Conservation (phyloP, 1,140 invertebrate genomes). For the Laupala kohalensis region DNA sequence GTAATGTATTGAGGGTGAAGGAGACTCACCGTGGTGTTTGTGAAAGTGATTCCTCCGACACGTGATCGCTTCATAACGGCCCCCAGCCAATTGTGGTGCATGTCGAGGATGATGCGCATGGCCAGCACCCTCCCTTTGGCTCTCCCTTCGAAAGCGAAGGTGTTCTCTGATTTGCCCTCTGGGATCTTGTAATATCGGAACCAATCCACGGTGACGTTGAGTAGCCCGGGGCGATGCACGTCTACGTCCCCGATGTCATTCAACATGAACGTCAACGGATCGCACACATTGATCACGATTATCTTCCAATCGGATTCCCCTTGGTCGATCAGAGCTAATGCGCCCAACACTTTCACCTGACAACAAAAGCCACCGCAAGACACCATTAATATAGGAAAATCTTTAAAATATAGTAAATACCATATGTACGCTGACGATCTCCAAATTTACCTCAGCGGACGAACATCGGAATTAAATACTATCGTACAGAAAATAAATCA, state of each 20-base stretch:
- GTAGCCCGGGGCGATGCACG: not conserved
- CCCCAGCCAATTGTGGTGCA: not conserved
- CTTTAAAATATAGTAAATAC: too few species aligned
- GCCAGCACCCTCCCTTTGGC: not conserved
- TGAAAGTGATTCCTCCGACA: not conserved
- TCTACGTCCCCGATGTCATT: not conserved
- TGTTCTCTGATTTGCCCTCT: not conserved
- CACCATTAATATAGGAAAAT: too few species aligned
- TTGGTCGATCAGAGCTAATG: conserved; percentile 13
- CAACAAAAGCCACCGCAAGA: too few species aligned
- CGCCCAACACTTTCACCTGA: not conserved
- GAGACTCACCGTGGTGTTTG: not conserved
- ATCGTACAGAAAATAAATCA: too few species aligned
- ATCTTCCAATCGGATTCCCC: conserved; percentile 59
- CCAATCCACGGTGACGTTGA: not conserved
- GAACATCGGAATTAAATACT: too few species aligned
- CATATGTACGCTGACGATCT: too few species aligned
- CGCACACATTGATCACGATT: conserved; percentile 45
- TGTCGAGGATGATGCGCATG: not conserved
- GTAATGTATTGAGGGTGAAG: too few species aligned
- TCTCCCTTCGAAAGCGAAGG: not conserved
- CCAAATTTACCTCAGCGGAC: too few species aligned
- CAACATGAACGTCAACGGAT: conserved; percentile 21
- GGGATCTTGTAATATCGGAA: not conserved
- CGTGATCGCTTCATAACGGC: not conserved